Percentiles rank a stretch among this genome's conserved stretches.
These are phyloP conservation scores for Serranochromis macrocephalus DNA, from an alignment of 2,113 vertebrate species.

Conservation along the genomic window DNA sequence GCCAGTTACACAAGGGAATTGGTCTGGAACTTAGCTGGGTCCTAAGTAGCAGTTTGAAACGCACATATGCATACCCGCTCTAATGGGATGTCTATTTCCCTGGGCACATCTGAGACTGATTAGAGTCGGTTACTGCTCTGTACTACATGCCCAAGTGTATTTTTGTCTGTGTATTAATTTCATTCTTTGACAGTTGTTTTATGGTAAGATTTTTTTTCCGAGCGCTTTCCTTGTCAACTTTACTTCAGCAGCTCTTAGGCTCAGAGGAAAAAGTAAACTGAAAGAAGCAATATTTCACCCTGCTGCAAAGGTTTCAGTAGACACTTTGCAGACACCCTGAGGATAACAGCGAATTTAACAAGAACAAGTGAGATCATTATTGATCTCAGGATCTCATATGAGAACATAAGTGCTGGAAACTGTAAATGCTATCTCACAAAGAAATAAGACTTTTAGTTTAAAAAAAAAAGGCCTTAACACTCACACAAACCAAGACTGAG, in stretches of 20 bases:
- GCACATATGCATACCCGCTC: constrained; percentile 42
- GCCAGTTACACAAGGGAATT: constrained; percentile 54
- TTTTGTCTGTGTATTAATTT: constrained; percentile 27
- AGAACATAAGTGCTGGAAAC: constrained; percentile 35
- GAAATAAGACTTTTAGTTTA: constrained; percentile 33
- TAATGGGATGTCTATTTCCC: constrained; percentile 62
- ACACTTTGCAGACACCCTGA: constrained; percentile 33
- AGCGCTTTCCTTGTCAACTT: constrained; percentile 5
- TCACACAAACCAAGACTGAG: background rate
- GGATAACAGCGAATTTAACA: constrained; percentile 21
- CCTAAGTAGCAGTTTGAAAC: constrained; percentile 43
- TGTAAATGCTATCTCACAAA: constrained; percentile 36
- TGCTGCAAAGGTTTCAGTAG: background rate
- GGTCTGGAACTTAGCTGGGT: constrained; percentile 25
- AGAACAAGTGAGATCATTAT: constrained; percentile 41
- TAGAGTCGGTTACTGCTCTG: constrained; percentile 46
- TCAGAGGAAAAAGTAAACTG: constrained; percentile 27
- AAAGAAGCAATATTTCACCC: constrained; percentile 22
- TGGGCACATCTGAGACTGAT: constrained; percentile 66
- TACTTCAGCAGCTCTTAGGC: background rate
- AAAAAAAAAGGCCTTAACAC: background rate
- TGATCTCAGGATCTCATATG: constrained; percentile 38
- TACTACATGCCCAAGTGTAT: background rate
- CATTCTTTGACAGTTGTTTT: constrained; percentile 10
- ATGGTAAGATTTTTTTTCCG: constrained; percentile 11